These are phyloP conservation scores for Coelogynopora nodosa DNA, from an alignment of 2,888 invertebrate species.

Conservation along the genomic window DNA sequence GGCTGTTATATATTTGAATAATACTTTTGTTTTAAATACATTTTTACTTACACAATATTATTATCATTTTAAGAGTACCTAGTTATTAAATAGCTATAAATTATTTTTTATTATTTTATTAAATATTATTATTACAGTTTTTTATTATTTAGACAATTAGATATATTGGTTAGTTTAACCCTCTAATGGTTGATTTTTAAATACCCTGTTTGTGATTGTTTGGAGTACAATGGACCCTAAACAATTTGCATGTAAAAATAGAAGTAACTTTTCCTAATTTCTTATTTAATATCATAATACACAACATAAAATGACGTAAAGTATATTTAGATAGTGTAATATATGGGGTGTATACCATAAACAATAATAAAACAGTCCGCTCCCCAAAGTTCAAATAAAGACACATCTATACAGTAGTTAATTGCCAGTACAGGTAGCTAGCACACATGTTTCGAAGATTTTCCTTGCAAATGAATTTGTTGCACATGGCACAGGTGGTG, in stretches of 20 bases:
- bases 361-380: not conserved
- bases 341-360: not conserved
- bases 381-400: not conserved
- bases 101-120: no score
- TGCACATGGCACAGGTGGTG: not conserved
- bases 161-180: not conserved
- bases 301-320: not conserved
- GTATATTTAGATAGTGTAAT: not conserved
- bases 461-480: not conserved
- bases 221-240: not conserved
- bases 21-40: no score
- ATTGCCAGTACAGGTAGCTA: not conserved
- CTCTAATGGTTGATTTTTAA: not conserved
- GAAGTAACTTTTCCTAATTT: not conserved
- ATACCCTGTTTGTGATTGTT: not conserved
- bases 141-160: not conserved
- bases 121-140: no score
- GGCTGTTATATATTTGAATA: no score
- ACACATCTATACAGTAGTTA: not conserved
- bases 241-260: not conserved
- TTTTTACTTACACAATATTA: no score
- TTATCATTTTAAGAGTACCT: no score
- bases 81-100: no score
- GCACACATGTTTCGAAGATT: not conserved
- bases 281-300: not conserved